Conservation (phyloP, 2,113 vertebrate genomes). For the Notarius quadriscutis region DNA sequence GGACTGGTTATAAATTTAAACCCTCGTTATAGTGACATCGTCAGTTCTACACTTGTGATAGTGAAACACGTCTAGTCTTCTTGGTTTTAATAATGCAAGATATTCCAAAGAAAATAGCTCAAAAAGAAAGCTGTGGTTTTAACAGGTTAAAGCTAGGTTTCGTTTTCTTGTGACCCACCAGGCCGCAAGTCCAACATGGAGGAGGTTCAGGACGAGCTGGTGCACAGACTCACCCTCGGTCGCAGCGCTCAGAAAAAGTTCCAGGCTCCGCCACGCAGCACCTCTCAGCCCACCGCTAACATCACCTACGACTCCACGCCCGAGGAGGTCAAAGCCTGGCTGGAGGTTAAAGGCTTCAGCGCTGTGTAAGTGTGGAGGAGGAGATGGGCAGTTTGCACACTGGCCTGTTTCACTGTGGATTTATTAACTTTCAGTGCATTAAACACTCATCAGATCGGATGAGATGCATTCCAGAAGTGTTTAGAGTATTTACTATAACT, state of each 20-base stretch:
- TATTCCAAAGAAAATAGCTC: not conserved
- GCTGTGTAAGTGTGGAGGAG: constrained; percentile 78
- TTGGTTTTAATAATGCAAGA: not conserved
- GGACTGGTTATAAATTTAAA: not conserved
- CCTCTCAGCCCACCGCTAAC: constrained; percentile 63
- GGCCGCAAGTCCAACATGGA: constrained; percentile 98
- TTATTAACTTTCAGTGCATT: not conserved
- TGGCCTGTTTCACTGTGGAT: not conserved
- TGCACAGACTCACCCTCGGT: constrained; percentile 89
- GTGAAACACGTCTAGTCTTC: not conserved
- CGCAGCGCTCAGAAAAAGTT: constrained; percentile 88
- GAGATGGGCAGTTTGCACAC: not conserved
- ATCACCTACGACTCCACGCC: constrained; percentile 86
- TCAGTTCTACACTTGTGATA: not conserved
- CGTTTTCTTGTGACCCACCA: not conserved
- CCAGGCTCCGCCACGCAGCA: constrained; percentile 73
- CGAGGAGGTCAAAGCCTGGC: constrained; percentile 83
- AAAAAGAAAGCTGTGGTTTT: not conserved
- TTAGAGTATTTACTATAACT: not conserved
- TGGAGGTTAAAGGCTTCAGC: constrained; percentile 91
- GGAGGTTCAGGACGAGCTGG: constrained; percentile 93
- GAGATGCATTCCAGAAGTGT: not conserved
- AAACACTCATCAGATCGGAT: not conserved
- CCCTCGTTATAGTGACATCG: not conserved
- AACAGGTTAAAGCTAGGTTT: not conserved